Evolutionary conservation across 2,888 invertebrate genomes (phyloP).

Genomic region (Mesopsocus fuscifrons): DNA sequence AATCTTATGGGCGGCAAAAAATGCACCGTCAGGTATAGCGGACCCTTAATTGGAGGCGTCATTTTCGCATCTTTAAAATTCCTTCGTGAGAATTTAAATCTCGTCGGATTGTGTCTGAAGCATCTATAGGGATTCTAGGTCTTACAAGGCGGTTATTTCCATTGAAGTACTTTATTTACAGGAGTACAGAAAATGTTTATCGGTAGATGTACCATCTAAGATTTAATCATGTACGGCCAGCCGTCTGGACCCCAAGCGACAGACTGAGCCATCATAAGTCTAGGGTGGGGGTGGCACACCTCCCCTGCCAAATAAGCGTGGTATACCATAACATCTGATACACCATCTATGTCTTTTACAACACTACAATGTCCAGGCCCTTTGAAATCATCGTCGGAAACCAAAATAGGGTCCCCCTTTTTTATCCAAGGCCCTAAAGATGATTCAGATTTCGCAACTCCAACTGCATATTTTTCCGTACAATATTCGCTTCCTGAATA

Average conservation of each 20-base stretch:
- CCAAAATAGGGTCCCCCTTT: not conserved
- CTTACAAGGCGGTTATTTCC: too few species aligned
- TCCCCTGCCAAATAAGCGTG: not conserved
- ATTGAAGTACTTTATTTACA: too few species aligned
- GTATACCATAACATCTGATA: not conserved
- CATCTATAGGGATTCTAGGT: too few species aligned
- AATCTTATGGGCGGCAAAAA: too few species aligned
- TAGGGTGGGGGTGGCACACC: not conserved
- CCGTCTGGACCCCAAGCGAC: not conserved
- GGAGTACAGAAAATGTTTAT: too few species aligned
- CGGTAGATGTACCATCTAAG: too few species aligned
- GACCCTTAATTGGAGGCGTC: too few species aligned
- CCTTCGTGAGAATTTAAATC: too few species aligned
- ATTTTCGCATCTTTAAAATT: too few species aligned
- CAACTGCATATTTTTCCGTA: not conserved
- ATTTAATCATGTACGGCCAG: not conserved
- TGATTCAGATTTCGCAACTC: not conserved
- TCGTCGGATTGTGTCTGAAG: too few species aligned
- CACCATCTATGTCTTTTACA: not conserved
- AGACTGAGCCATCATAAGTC: not conserved
- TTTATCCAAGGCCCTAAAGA: not conserved
- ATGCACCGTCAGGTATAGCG: too few species aligned
- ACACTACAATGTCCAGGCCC: conserved; percentile 2
- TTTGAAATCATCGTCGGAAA: not conserved
- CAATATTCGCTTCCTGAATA: not conserved